A percentile compares a stretch with the other conserved stretches of the same genome.
Conservation (phyloP, 2,113 vertebrate species). For the Tor tambroides region DNA sequence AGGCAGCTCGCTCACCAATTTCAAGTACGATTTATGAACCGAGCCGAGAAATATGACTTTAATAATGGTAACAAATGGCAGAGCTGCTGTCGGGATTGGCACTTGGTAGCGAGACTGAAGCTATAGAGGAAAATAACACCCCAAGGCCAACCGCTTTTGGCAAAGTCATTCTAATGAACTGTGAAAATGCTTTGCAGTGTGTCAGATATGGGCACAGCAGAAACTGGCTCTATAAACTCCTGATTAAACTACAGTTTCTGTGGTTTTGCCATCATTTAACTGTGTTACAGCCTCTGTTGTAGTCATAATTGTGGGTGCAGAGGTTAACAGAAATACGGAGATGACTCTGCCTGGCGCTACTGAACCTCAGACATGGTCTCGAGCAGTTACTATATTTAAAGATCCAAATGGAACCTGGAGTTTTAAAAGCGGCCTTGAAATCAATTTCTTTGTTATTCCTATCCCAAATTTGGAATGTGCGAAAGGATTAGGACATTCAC, state of each 20-base stretch:
- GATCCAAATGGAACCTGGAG: conserved; percentile 15
- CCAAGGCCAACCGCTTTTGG: conserved; percentile 48
- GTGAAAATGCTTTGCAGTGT: conserved; percentile 80
- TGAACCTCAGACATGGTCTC: conserved; percentile 35
- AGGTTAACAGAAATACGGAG: conserved; percentile 67
- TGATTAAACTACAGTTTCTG: conserved; percentile 73
- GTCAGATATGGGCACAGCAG: conserved; percentile 69
- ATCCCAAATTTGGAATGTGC: conserved; percentile 60
- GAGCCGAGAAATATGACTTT: conserved; percentile 76
- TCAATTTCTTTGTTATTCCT: conserved; percentile 30
- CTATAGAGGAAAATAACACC: conserved; percentile 50
- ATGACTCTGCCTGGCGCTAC: conserved; percentile 68
- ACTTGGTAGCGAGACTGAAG: conserved; percentile 27
- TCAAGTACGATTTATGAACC: conserved; percentile 67
- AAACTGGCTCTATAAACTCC: conserved; percentile 71
- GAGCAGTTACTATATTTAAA: conserved; percentile 40
- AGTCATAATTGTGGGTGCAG: conserved; percentile 65
- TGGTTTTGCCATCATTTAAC: conserved; percentile 70
- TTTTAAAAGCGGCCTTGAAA: conserved; percentile 34
- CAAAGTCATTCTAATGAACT: conserved; percentile 70
- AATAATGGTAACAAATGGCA: conserved; percentile 75
- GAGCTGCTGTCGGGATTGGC: conserved; percentile 55
- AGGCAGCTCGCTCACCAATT: conserved; percentile 64
- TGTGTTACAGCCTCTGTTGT: conserved; percentile 44
- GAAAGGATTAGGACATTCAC: conserved; percentile 54